These are phyloP conservation scores for Heliconius hermathena DNA, from an alignment of 1,140 invertebrate species.

Conservation along the genomic window DNA sequence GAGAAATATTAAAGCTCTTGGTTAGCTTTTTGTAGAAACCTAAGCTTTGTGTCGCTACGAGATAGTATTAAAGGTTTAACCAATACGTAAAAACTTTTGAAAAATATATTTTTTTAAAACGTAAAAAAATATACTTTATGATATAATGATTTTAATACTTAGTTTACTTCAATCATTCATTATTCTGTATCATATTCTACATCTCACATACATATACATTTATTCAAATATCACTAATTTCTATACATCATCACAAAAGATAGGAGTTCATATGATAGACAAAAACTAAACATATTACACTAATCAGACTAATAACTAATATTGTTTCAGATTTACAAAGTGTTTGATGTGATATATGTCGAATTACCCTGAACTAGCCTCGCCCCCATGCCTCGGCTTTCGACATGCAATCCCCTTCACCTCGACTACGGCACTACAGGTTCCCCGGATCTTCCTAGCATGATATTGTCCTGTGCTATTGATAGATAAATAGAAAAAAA, in stretches of 20 bases:
- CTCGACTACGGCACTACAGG: slow-evolving; percentile 86
- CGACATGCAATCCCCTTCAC: slow-evolving; percentile 85
- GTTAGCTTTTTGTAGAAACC: slow-evolving; percentile 3
- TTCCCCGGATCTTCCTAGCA: slow-evolving; percentile 65
- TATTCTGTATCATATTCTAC: neutral
- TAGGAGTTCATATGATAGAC: neutral
- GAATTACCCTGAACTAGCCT: slow-evolving; percentile 67
- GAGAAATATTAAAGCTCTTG: slow-evolving; percentile 18
- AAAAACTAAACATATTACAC: slow-evolving; percentile 25
- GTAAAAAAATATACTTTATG: no score
- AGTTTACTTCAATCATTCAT: neutral
- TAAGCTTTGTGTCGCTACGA: slow-evolving; percentile 27
- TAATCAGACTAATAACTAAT: slow-evolving; percentile 46
- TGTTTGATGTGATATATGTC: slow-evolving; percentile 79
- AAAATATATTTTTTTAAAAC: no score
- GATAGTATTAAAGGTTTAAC: neutral
- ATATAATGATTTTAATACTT: no score
- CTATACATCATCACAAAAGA: neutral
- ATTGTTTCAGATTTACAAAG: slow-evolving; percentile 80
- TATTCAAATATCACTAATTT: neutral
- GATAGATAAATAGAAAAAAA: neutral
- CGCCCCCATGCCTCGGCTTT: slow-evolving; percentile 80
- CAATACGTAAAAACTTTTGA: no score
- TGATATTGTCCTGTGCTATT: slow-evolving; percentile 33
- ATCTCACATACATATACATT: neutral